Base-by-base conservation (phyloP, 2,888 invertebrate genomes). In the Colostygia pectinataria region DNA sequence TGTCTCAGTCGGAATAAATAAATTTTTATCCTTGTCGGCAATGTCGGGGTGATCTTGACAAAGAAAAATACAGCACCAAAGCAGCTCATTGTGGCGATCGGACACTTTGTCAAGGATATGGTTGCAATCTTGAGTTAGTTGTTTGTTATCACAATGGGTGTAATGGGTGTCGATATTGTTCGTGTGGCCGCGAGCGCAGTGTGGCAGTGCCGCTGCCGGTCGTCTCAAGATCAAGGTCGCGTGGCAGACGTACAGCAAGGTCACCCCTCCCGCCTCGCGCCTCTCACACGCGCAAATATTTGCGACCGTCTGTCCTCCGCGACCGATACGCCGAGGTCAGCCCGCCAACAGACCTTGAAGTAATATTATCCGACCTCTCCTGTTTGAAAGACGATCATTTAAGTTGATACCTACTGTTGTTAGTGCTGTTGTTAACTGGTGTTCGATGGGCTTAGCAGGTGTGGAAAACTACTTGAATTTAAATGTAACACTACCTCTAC, bases 141-240 rank as follows among this genome's bases (percentile, higher is more conserved):
- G 24, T 33, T 42, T 18, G 46, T 42, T 46, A 37, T 23, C 36
- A 50, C 50, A 50, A 51, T 38, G 41, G 29, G 28, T 46, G 38
- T 32, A 71, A 72, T 78, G 80, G 81, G 80, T 83, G 80, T 80
- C 63, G 63, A 72, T 64, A 23, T 42, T 57, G 71, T 67, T 65
- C 70, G 64, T 65, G 47, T 36, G 39, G 58, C 37, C 41, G 55
- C 53, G 41, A 47, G 45, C 44, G 66, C 67, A 63, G 63, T 45
- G 50, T 60, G 71, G 2, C 2, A 18, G 18, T 18, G 2, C 2
- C 18, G 18, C 18, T 2, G 2, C 80, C 88, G 90, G 89, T 88
- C 90, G 90, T 89, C 88, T 89, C 89, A 90, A 90, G 90, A 90
- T 90, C 90, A 90, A 88, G 90, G 90, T 81, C 81, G 80, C 66